Evolutionary conservation across 2,113 vertebrate species (phyloP).

Genomic region (Phaetusa simplex): DNA sequence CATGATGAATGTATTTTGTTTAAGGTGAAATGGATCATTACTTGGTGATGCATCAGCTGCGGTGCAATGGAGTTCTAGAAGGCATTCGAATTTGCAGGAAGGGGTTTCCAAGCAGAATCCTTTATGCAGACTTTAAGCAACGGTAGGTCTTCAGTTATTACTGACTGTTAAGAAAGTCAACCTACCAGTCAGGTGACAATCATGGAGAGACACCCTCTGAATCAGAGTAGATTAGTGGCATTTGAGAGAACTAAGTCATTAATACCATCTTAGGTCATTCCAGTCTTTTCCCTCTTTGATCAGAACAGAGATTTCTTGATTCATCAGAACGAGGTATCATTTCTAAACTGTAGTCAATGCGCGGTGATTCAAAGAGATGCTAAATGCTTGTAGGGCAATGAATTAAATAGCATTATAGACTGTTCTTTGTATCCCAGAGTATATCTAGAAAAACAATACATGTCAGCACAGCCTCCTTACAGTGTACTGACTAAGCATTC

Average conservation of each 20-base stretch:
- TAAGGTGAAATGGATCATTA: slow-evolving; percentile 88
- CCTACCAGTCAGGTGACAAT: neutral
- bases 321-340: neutral
- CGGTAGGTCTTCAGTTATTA: slow-evolving; percentile 62
- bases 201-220: neutral
- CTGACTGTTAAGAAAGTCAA: neutral
- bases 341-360: neutral
- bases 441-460: neutral
- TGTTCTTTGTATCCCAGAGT: neutral
- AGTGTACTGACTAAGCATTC: neutral
- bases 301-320: neutral
- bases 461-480: neutral
- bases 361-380: neutral
- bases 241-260: neutral
- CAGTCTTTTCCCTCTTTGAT: neutral
- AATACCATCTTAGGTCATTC: neutral
- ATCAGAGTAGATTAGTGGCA: neutral
- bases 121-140: slow-evolving; percentile 89
- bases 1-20: neutral
- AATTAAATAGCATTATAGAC: neutral
- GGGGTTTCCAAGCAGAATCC: slow-evolving; percentile 90
- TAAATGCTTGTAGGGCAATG: neutral
- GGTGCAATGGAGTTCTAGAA: slow-evolving; percentile 88
- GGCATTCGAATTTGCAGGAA: slow-evolving; percentile 91
- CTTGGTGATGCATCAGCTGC: slow-evolving; percentile 88